These are phyloP conservation scores for Athene noctua DNA, from an alignment of 2,113 vertebrate species.

Conservation along the genomic window DNA sequence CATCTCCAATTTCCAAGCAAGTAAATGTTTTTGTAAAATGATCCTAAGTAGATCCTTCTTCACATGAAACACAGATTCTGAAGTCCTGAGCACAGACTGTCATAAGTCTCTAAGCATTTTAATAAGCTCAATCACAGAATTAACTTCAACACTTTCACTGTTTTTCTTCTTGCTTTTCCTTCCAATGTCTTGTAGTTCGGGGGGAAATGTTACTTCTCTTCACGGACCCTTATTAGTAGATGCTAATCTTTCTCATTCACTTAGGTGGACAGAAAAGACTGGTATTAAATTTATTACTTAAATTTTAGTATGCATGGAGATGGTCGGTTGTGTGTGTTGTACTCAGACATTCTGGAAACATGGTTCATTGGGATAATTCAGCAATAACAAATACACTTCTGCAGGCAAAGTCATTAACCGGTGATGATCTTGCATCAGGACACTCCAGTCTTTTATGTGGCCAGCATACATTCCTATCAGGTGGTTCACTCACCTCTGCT, in stretches of 20 bases:
- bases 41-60: not conserved
- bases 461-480: not conserved
- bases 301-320: not conserved
- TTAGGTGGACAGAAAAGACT: not conserved
- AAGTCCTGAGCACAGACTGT: not conserved
- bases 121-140: not conserved
- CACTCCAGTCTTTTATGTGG: not conserved
- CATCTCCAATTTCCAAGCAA: not conserved
- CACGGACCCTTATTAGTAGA: not conserved
- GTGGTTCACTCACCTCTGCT: not conserved
- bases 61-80: not conserved
- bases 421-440: not conserved
- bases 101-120: not conserved
- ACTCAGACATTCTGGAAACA: not conserved
- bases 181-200: not conserved
- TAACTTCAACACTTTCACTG: not conserved
- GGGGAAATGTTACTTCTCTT: not conserved
- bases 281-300: not conserved
- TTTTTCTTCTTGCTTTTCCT: not conserved
- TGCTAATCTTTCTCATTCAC: not conserved
- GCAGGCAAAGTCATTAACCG: not conserved
- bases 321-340: not conserved
- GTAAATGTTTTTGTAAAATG: not conserved
- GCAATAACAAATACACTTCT: not conserved
- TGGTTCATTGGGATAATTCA: not conserved